A percentile compares a stretch with the other conserved stretches of the same genome.
Evolutionary conservation across 64 coral and sea anemone genomes (phyloP).

Genomic region (Platygyra sinensis): DNA sequence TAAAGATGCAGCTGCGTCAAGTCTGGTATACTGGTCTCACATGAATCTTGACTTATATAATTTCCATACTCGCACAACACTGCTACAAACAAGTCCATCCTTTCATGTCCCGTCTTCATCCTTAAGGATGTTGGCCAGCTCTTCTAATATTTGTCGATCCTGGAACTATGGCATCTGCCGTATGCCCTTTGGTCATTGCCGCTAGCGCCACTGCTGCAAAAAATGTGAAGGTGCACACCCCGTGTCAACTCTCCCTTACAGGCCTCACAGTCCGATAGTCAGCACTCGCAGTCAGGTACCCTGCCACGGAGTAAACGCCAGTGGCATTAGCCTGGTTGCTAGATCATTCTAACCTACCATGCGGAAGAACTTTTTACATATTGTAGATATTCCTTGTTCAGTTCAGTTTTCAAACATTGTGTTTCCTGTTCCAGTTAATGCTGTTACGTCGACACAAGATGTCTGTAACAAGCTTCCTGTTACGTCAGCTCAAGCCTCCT

Average conservation of each 20-base stretch:
- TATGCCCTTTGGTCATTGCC: no score
- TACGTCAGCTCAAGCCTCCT: no score
- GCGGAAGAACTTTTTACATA: not conserved
- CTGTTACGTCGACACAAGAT: not conserved
- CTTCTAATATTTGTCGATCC: no score
- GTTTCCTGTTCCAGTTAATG: not conserved
- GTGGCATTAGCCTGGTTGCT: not conserved
- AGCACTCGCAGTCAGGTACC: not conserved
- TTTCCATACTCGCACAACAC: no score
- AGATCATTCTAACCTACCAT: not conserved
- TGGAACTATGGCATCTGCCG: no score
- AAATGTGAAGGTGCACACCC: no score
- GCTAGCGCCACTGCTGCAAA: no score
- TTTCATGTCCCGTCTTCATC: no score
- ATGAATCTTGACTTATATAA: slow-evolving; percentile 24
- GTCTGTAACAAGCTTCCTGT: not conserved
- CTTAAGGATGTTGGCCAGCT: no score
- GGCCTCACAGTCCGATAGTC: no score
- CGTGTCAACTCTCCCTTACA: not conserved
- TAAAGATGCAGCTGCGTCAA: no score
- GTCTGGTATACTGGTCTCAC: slow-evolving; percentile 32
- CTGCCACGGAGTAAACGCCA: not conserved
- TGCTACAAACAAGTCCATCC: no score
- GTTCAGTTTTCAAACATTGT: not conserved
- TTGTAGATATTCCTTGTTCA: not conserved